Evolutionary conservation across 2,797 vertebrate species (phyloP).

Genomic region (Aulostomus chinensis): DNA sequence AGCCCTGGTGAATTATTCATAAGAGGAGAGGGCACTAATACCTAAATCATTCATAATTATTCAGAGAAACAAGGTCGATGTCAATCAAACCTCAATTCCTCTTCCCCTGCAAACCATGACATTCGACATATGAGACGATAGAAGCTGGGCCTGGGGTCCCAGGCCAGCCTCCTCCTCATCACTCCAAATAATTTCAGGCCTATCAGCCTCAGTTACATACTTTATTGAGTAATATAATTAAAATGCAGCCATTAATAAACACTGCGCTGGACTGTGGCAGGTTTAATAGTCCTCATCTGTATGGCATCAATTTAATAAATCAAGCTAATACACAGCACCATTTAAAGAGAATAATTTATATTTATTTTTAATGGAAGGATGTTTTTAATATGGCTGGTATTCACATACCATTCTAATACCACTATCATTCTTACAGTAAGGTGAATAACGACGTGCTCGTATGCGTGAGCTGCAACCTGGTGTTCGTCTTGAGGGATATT

Average conservation of each 20-base stretch:
- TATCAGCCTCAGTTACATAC: slow-evolving; percentile 42
- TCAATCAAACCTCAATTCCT: slow-evolving; percentile 64
- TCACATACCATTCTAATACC: too few species aligned
- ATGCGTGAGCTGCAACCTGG: too few species aligned
- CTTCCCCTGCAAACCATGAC: slow-evolving; percentile 29
- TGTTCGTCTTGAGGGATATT: too few species aligned
- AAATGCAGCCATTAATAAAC: not conserved
- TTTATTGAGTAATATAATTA: not conserved
- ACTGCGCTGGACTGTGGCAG: slow-evolving; percentile 5
- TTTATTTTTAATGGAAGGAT: too few species aligned
- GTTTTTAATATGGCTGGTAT: too few species aligned
- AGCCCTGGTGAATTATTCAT: slow-evolving; percentile 73
- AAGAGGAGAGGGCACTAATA: slow-evolving; percentile 65
- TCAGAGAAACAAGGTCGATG: slow-evolving; percentile 66
- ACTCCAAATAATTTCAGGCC: slow-evolving; percentile 52
- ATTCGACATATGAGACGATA: slow-evolving; percentile 54
- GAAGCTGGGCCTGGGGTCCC: slow-evolving; percentile 21
- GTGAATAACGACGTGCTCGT: too few species aligned
- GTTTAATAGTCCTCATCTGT: slow-evolving; percentile 15
- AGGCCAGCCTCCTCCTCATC: slow-evolving; percentile 30
- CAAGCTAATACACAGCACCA: too few species aligned
- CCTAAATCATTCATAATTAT: slow-evolving; percentile 76
- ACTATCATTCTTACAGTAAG: too few species aligned
- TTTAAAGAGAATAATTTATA: too few species aligned
- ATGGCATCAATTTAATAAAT: not conserved